These are phyloP conservation scores for Neelides sp. DNA, from an alignment of 1,140 invertebrate species.

Conservation along the genomic window DNA sequence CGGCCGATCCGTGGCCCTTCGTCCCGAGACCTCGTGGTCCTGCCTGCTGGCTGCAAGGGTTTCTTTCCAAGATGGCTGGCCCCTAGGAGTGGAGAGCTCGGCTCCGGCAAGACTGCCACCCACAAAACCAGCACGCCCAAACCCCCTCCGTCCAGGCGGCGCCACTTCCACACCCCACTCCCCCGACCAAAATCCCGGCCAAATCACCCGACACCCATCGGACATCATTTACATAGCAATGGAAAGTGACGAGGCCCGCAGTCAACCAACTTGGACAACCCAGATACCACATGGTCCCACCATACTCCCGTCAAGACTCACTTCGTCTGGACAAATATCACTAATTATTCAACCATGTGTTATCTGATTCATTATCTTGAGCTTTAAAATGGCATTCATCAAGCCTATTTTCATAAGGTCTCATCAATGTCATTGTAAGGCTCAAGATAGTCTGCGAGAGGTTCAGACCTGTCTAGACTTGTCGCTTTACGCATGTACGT, in stretches of 20 bases:
- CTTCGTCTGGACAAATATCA: not conserved
- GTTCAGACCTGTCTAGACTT: no score
- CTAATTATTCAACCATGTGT: no score
- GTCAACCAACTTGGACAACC: not conserved
- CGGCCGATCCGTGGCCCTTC: no score
- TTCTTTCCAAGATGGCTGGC: constrained; percentile 3
- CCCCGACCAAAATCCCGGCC: not conserved
- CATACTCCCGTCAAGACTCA: not conserved
- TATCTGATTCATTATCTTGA: no score
- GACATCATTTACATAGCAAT: not conserved
- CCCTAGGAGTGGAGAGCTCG: no score
- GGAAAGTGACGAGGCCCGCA: not conserved
- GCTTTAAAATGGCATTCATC: no score
- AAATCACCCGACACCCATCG: not conserved
- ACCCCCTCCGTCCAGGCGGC: not conserved
- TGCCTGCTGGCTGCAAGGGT: no score
- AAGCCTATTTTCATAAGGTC: no score
- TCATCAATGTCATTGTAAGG: no score
- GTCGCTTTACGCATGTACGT: no score
- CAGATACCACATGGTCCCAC: not conserved
- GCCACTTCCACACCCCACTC: not conserved
- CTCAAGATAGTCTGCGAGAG: no score
- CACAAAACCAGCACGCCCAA: not conserved
- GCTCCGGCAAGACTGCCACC: not conserved
- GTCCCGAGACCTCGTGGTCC: no score